Evolutionary conservation across 2,888 invertebrate genomes (phyloP), one percentile per base, ranked within the genome.

Genomic region (Spilarctia lutea): DNA sequence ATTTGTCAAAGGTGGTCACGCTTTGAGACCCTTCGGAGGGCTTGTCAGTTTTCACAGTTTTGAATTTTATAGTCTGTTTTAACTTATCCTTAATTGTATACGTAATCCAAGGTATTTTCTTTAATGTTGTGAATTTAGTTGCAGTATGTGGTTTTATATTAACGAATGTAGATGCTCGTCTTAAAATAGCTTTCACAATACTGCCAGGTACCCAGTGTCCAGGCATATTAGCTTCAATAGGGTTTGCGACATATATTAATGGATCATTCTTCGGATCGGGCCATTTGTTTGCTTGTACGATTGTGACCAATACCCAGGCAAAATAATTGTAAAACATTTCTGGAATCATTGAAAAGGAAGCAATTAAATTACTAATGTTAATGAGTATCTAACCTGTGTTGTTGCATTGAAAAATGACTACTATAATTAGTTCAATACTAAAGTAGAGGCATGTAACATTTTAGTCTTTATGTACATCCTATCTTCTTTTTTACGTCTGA

Each of bases 181-280:
- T 65, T n/a, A 76, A 68, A 35, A 76, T 76, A 65, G 68, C 30
- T 83, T 90, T 91, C 0, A 92, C 74, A 6, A 92, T 79, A 71
- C 91, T 92, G 2, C 83, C 48, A 2, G 92, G 92, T 2, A 92
- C 76, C 92, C 92, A 92, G 75, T 92, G 92, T 7, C 92, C 88
- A 0, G 92, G 92, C 87, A 92, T 86, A 8, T 88, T 80, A 0
- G 92, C 83, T 81, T 92, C 92, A 2, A 92, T 83, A 18, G 92
- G 92, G 68, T 92, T 92, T 0, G 89, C 87, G 10, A 92, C 89
- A 73, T 86, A 93, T 24, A 92, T 70, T 11, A 93, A 75, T 4
- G 87, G 84, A 65, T 92, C 92, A 4, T 87, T 80, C 7, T 81
- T 71, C 6, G 85, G 80, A 68, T 83, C 73, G 0, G 85, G 87